These are phyloP conservation scores for Caenorhabditis angaria DNA, from an alignment of 2,888 invertebrate species.

Conservation along the genomic window DNA sequence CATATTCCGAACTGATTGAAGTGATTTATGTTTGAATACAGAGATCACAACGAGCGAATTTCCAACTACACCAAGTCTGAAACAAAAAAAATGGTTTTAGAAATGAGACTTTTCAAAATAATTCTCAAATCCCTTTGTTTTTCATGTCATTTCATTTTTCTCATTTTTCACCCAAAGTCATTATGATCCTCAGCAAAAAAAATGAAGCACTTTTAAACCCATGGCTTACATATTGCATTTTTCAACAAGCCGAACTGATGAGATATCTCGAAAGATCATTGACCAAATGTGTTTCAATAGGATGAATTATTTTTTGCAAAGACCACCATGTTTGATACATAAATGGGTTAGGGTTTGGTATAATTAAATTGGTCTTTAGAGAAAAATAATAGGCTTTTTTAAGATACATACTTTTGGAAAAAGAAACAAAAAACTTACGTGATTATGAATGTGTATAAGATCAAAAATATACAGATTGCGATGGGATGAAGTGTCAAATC, in stretches of 20 bases:
- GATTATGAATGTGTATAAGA: slow-evolving; percentile 64
- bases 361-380: too few species aligned
- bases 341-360: too few species aligned
- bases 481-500: slow-evolving; percentile 66
- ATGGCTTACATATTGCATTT: too few species aligned
- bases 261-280: too few species aligned
- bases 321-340: too few species aligned
- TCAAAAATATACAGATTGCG: slow-evolving; percentile 59
- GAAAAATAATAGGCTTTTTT: neutral
- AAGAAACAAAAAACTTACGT: slow-evolving; percentile 53
- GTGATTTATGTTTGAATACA: slow-evolving; percentile 57
- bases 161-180: too few species aligned
- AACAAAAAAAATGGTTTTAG: slow-evolving; percentile 17
- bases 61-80: slow-evolving; percentile 66
- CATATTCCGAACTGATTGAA: slow-evolving; percentile 70
- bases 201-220: too few species aligned
- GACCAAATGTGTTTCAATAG: too few species aligned
- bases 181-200: too few species aligned
- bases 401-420: neutral
- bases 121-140: neutral
- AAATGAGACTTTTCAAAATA: neutral
- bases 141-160: too few species aligned
- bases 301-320: too few species aligned
- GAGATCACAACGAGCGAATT: slow-evolving; percentile 67
- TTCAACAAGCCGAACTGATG: too few species aligned